phyloP scores from a whole-genome alignment of 2,888 invertebrate genomes.

The Pseudococcus jackbeardsleyi region DNA sequence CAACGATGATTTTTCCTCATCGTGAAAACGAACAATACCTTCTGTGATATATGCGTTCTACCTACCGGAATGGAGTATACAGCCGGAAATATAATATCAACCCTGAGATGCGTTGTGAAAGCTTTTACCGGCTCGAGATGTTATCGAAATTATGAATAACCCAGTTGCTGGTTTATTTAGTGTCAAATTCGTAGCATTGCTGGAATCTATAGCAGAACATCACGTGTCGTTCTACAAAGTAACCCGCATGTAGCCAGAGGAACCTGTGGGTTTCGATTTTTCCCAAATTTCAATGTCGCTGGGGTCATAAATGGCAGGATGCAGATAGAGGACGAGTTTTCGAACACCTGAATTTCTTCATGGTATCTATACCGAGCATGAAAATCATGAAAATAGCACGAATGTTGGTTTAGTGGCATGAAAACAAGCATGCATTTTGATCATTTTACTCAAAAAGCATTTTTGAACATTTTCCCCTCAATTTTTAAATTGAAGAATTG shows the following conservation, averaged over 20 bases:
- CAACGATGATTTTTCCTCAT: neutral
- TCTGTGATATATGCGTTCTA: constrained; percentile 11
- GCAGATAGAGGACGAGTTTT: neutral
- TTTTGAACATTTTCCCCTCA: no score
- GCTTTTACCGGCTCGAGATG: neutral
- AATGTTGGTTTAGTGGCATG: no score
- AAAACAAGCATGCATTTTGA: no score
- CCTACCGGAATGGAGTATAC: neutral
- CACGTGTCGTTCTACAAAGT: neutral
- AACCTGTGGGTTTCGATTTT: neutral
- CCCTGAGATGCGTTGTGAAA: constrained; percentile 1
- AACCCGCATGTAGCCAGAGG: neutral
- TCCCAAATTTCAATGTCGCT: neutral
- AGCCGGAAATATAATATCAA: constrained; percentile 27
- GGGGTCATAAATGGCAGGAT: neutral
- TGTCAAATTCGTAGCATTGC: neutral
- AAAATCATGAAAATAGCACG: no score
- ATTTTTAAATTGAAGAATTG: no score
- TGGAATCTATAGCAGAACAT: neutral
- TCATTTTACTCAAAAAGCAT: no score
- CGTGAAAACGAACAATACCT: neutral
- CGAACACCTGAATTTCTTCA: neutral
- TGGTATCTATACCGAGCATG: no score
- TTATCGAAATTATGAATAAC: constrained; percentile 29
- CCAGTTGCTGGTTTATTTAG: neutral